A percentile compares a stretch with the other conserved stretches of the same genome.
phyloP scores from a whole-genome alignment of 2,888 invertebrate genomes.

The Sussaba pulchella region DNA sequence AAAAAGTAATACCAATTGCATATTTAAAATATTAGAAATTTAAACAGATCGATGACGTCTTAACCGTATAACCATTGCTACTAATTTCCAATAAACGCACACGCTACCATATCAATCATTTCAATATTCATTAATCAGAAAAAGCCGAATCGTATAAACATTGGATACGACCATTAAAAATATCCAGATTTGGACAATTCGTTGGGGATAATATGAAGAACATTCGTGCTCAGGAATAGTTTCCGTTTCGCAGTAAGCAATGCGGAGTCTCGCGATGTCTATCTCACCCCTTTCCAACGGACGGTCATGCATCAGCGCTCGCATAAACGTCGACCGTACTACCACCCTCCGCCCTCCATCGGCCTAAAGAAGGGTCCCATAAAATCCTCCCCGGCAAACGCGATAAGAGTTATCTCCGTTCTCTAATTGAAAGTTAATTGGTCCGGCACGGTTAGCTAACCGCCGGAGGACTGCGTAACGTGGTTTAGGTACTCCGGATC shows the following conservation, averaged over 20 bases:
- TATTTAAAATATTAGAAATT: too few species aligned
- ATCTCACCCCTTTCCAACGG: constrained; percentile 79
- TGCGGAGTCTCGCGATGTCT: constrained; percentile 71
- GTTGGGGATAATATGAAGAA: constrained; percentile 67
- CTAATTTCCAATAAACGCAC: too few species aligned
- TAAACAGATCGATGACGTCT: too few species aligned
- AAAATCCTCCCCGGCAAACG: constrained; percentile 81
- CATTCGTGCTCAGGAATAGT: constrained; percentile 19
- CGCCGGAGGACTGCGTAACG: constrained; percentile 60
- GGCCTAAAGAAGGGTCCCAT: constrained; percentile 81
- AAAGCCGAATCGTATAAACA: too few species aligned
- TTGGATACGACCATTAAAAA: too few species aligned
- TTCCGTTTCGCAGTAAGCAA: constrained; percentile 2
- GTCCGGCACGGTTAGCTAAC: constrained; percentile 80
- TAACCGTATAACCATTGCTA: too few species aligned
- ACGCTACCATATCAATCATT: too few species aligned
- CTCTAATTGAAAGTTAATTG: constrained; percentile 85
- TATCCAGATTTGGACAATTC: constrained; percentile 44
- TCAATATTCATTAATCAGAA: too few species aligned
- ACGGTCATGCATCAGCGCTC: constrained; percentile 53
- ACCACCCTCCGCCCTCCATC: constrained; percentile 48
- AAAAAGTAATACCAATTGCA: too few species aligned
- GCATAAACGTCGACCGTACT: constrained; percentile 53
- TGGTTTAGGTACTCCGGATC: constrained; percentile 33
- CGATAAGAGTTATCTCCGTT: constrained; percentile 84